Percentiles rank a stretch among this genome's conserved stretches.
Conservation (phyloP, 2,113 vertebrate genomes). For the Epinephelus moara region DNA sequence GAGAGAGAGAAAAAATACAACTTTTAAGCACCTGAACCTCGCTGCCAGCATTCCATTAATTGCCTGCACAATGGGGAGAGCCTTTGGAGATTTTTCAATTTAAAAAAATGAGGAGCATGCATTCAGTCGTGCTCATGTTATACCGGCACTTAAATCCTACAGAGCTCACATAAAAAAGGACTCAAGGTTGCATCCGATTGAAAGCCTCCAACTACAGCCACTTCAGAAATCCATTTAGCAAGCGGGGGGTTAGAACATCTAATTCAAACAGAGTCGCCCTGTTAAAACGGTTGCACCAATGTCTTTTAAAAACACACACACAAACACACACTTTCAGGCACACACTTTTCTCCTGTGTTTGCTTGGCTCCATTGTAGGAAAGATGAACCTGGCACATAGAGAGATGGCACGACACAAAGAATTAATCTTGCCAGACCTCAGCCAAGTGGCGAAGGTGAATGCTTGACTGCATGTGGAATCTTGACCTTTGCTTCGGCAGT, state of each 20-base stretch:
- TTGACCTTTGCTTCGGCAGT: conserved; percentile 75
- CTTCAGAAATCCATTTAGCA: conserved; percentile 83
- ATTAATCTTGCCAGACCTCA: conserved; percentile 82
- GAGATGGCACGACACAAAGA: conserved; percentile 75
- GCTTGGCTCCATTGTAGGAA: conserved; percentile 81
- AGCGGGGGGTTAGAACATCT: conserved; percentile 84
- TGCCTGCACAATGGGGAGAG: conserved; percentile 86
- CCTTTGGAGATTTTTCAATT: conserved; percentile 88
- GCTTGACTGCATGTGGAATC: conserved; percentile 69
- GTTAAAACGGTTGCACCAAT: conserved; percentile 82
- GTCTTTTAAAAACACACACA: conserved; percentile 75
- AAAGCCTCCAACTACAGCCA: conserved; percentile 84
- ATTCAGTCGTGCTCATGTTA: conserved; percentile 87
- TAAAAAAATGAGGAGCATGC: conserved; percentile 84
- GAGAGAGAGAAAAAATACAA: conserved; percentile 75
- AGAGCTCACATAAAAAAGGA: conserved; percentile 86
- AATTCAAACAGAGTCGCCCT: conserved; percentile 86
- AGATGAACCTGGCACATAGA: conserved; percentile 74
- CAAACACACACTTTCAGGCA: conserved; percentile 44
- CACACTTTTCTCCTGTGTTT: conserved; percentile 74
- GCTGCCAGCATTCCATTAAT: conserved; percentile 89
- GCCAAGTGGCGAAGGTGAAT: conserved; percentile 78
- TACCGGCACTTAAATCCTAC: conserved; percentile 88
- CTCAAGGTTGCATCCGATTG: conserved; percentile 86
- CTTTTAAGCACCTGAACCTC: conserved; percentile 87